phyloP scores from a whole-genome alignment of 2,113 vertebrate genomes.

The Pygoscelis antarcticus region DNA sequence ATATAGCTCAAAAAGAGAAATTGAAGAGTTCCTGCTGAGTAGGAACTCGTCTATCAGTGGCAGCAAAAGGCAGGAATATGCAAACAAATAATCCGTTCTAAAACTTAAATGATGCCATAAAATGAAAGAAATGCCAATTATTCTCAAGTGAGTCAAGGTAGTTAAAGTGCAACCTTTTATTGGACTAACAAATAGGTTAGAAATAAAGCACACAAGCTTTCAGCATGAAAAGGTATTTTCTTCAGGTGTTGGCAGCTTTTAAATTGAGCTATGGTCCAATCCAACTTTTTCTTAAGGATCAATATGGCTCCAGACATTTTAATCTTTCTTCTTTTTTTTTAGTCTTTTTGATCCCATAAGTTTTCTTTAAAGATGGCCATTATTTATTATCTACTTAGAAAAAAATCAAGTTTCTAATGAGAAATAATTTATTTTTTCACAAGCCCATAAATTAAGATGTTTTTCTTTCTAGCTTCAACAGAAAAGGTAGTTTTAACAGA shows the following conservation, averaged over 20 bases:
- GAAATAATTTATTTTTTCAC: not conserved
- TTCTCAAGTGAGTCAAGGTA: conserved; percentile 60
- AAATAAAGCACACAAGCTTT: conserved; percentile 48
- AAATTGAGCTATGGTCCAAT: conserved; percentile 58
- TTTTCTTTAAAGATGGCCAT: conserved; percentile 17
- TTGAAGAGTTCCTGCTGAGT: conserved; percentile 30
- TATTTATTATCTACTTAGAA: conserved; percentile 39
- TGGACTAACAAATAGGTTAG: conserved; percentile 63
- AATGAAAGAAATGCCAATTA: conserved; percentile 68
- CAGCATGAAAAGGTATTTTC: conserved; percentile 56
- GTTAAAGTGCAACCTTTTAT: conserved; percentile 65
- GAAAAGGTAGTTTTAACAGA: conserved; percentile 9
- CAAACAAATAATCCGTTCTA: conserved; percentile 63
- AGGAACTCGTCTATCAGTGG: conserved; percentile 42
- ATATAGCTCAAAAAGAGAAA: conserved; percentile 52
- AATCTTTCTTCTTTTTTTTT: conserved; percentile 4
- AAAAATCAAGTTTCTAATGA: conserved; percentile 6
- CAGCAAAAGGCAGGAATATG: conserved; percentile 54
- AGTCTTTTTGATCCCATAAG: conserved; percentile 22
- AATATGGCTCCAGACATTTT: conserved; percentile 48
- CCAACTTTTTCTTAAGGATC: conserved; percentile 50
- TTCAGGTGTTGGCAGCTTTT: conserved; percentile 62
- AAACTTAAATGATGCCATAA: conserved; percentile 63
- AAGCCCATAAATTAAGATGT: not conserved
- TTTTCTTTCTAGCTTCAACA: conserved; percentile 4